These are phyloP conservation scores for Toxonevra muliebris DNA, from an alignment of 2,888 invertebrate genomes.

Conservation along the genomic window DNA sequence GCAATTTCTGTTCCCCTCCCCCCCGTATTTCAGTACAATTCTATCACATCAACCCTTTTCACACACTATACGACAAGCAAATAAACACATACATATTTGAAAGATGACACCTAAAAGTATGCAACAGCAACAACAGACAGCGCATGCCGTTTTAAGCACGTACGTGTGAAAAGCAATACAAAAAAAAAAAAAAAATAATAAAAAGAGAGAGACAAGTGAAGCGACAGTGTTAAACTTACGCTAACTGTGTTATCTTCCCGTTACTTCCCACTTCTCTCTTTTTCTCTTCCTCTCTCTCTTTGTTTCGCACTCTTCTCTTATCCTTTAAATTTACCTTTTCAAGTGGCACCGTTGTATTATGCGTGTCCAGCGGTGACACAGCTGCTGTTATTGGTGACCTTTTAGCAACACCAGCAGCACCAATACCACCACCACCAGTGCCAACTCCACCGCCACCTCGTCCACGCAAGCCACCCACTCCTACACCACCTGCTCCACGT, in stretches of 20 bases:
- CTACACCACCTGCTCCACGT: conserved; percentile 63
- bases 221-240: no score
- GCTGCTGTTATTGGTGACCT: conserved; percentile 51
- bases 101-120: conserved; percentile 23
- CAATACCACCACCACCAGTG: conserved; percentile 43
- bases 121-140: conserved; percentile 23
- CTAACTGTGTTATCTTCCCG: no score
- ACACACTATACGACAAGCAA: conserved; percentile 1
- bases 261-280: no score
- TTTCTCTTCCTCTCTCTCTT: no score
- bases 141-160: background rate
- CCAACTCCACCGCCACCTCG: conserved; percentile 41
- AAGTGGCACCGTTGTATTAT: conserved; percentile 72
- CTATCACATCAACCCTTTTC: no score
- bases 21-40: conserved; percentile 3
- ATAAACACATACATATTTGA: conserved; percentile 6
- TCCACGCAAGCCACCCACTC: conserved; percentile 59
- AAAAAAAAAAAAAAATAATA: no score
- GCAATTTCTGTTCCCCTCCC: conserved; percentile 3
- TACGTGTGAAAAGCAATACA: no score
- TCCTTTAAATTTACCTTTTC: conserved; percentile 68
- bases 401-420: conserved; percentile 24
- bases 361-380: conserved; percentile 58
- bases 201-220: no score
- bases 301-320: background rate